Evolutionary conservation across 1,140 invertebrate genomes (phyloP).

Genomic region (Thaumatotibia leucotreta): DNA sequence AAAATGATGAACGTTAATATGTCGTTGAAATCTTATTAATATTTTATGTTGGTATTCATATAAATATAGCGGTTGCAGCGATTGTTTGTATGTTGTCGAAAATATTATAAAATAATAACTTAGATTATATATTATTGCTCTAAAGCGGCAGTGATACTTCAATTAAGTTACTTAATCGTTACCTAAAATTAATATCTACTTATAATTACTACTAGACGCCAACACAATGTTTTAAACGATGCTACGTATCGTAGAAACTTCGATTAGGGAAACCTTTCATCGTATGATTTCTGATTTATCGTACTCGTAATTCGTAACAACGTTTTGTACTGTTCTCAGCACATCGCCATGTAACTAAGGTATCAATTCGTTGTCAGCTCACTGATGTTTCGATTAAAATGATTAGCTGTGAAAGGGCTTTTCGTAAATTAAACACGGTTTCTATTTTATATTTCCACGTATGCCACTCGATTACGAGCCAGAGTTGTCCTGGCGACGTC

Average conservation of each 20-base stretch:
- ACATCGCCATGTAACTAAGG: too few species aligned
- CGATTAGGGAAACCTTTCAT: too few species aligned
- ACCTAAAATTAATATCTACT: neutral
- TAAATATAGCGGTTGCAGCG: too few species aligned
- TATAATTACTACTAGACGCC: neutral
- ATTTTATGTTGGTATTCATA: too few species aligned
- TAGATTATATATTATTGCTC: slow-evolving; percentile 1
- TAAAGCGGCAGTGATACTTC: slow-evolving; percentile 3
- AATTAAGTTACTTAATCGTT: neutral
- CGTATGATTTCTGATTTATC: too few species aligned
- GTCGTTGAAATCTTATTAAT: too few species aligned
- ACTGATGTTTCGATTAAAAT: neutral
- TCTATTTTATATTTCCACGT: neutral
- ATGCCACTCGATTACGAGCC: neutral
- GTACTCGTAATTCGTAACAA: too few species aligned
- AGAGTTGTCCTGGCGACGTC: slow-evolving; percentile 18
- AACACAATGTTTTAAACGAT: too few species aligned
- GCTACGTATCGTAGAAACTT: too few species aligned
- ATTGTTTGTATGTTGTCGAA: too few species aligned
- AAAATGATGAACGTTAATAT: too few species aligned
- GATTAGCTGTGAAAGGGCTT: neutral
- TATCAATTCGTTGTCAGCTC: neutral
- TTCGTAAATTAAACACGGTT: neutral
- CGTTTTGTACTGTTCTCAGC: too few species aligned
- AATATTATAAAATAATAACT: neutral